Conservation (phyloP, 2,797 vertebrate species). For the Urosaurus nigricauda region DNA sequence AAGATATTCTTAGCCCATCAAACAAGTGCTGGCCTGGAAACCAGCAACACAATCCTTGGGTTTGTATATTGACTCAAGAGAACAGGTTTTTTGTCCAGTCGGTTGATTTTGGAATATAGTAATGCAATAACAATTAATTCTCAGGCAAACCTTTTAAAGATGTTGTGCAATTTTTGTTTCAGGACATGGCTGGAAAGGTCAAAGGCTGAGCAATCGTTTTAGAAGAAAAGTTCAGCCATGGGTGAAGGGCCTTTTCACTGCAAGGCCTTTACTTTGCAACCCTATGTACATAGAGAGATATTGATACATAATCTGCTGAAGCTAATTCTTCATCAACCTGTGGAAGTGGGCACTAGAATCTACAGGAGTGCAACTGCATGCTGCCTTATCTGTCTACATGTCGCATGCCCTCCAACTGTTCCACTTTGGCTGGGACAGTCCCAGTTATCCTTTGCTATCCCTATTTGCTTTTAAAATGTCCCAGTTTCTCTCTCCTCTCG, state of each 20-base stretch:
- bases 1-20: not conserved
- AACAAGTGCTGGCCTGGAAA: not conserved
- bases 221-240: not conserved
- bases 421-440: too few species aligned
- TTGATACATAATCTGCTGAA: not conserved
- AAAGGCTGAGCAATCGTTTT: not conserved
- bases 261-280: too few species aligned
- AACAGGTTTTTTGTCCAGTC: not conserved
- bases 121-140: not conserved
- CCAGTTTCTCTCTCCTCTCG: too few species aligned
- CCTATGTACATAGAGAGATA: too few species aligned
- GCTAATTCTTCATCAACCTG: not conserved
- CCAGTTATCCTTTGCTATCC: too few species aligned
- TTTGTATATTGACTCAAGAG: conserved; percentile 4
- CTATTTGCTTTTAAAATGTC: too few species aligned
- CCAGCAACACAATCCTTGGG: not conserved
- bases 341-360: not conserved
- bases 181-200: conserved; percentile 6
- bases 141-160: not conserved
- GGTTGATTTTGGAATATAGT: conserved; percentile 5
- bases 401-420: too few species aligned
- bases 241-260: not conserved
- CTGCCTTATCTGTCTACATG: too few species aligned
- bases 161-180: not conserved
- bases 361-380: too few species aligned